These are phyloP conservation scores for Meriones unguiculatus DNA, from an alignment of 2,113 vertebrate genomes.

Conservation along the genomic window DNA sequence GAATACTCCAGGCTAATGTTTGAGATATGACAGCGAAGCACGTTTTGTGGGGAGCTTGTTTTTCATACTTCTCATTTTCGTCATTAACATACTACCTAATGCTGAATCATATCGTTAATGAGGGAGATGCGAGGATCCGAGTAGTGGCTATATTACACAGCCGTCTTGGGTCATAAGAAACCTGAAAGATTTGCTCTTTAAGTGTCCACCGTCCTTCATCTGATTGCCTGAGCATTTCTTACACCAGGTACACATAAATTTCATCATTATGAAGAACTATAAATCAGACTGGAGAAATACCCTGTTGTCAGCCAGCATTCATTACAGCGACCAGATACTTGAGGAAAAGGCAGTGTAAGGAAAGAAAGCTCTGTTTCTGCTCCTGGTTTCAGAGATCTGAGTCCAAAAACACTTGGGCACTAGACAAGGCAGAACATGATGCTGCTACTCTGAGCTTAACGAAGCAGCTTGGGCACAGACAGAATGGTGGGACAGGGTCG, in stretches of 20 bases:
- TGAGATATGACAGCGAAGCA: background rate
- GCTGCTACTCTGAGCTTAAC: background rate
- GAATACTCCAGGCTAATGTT: conserved; percentile 48
- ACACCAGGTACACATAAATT: background rate
- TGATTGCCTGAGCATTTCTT: background rate
- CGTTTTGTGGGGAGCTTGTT: background rate
- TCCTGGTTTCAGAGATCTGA: background rate
- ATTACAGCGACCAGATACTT: background rate
- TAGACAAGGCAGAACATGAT: background rate
- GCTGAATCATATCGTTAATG: background rate
- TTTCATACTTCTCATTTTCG: conserved; percentile 37
- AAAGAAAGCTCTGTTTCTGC: background rate
- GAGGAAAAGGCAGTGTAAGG: background rate
- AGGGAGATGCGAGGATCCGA: background rate
- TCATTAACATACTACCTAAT: background rate
- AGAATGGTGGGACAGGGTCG: background rate
- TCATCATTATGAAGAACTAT: background rate
- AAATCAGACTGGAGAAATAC: background rate
- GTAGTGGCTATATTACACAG: background rate
- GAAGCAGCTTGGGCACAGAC: too few relatives aligned
- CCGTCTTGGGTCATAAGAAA: background rate
- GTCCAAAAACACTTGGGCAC: background rate
- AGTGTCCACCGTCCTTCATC: background rate
- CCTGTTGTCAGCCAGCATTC: background rate
- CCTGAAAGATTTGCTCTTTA: background rate